Evolutionary conservation across 2,797 vertebrate genomes (phyloP), one percentile per base, ranked within the genome.

Genomic region (Percopsis omiscomaycus): DNA sequence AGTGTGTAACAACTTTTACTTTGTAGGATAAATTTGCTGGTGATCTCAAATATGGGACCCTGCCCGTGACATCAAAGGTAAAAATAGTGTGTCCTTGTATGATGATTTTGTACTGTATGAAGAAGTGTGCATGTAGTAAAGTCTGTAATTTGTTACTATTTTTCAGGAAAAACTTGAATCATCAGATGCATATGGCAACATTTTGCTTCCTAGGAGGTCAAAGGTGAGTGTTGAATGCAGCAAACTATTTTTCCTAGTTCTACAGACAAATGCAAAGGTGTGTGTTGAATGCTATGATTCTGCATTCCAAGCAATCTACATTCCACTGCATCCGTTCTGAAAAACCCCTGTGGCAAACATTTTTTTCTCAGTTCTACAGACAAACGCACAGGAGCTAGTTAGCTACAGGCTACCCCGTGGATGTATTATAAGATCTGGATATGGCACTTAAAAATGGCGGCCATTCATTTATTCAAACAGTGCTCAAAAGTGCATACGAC

Each of bases 41-140:
- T 52, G 78, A 83, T 0, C 55, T 10, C 2, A 70, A 10, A 46
- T 75, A 73, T 46, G 63, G 3, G 55, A 73, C 69, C 0, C 57
- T 80, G 0, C 63, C 77, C 0, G 55, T 9, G 72, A 62, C 65
- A 0, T 74, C 84, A 1, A 79, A 83, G 86, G 88, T 88, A 85
- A 70, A 10, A 0, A 16, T 45, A 2, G 10, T 15, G 37, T 22
- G 55, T 44, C 10, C 22, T 22, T 22, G 22, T 44, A 53, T 27
- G 13, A 16, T 28, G 22, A 6, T 12, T 12, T 12, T 48, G n/a
- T 3, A 8, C 51, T 53, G 10, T 27, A 12, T 12, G 11, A 53
- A 27, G 11, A 5, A 28, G 1, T 27, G 28, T 22, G 14, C 14
- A 16, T 12, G 47, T 51, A 8, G 22, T 22, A 22, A 22, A 22